phyloP scores from a whole-genome alignment of 2,797 vertebrate species.

The Mallotus villosus region DNA sequence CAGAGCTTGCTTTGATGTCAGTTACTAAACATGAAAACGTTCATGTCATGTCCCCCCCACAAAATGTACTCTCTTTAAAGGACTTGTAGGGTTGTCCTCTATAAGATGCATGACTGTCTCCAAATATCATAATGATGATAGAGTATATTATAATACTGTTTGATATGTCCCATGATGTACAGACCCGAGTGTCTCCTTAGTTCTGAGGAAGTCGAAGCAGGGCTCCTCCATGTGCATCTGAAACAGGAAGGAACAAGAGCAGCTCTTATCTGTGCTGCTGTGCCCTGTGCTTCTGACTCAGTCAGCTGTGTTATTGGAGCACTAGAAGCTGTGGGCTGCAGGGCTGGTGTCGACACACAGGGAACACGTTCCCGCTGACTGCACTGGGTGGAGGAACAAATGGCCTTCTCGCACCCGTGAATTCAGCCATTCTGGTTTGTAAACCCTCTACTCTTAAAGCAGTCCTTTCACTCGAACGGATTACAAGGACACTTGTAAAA shows the following conservation, averaged over 20 bases:
- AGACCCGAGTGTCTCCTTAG: constrained; percentile 87
- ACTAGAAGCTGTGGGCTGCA: background rate
- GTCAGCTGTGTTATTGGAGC: background rate
- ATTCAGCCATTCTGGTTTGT: background rate
- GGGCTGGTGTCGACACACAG: too few species aligned
- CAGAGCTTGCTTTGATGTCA: background rate
- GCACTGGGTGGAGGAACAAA: background rate
- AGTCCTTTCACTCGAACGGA: too few species aligned
- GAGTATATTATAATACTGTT: background rate
- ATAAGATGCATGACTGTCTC: background rate
- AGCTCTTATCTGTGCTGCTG: background rate
- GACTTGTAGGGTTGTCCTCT: background rate
- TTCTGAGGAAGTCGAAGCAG: constrained; percentile 88
- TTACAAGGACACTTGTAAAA: too few species aligned
- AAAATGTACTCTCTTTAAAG: background rate
- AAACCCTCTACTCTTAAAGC: background rate
- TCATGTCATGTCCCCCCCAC: background rate
- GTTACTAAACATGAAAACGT: background rate
- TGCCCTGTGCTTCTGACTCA: background rate
- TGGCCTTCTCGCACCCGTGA: too few species aligned
- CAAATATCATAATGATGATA: background rate
- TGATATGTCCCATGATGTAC: constrained; percentile 21
- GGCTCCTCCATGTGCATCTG: constrained; percentile 94
- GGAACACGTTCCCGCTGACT: background rate
- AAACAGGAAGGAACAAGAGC: background rate